Percentiles rank a stretch among this genome's conserved stretches.
Evolutionary conservation across 2,888 invertebrate genomes (phyloP).

Genomic region (Argyresthia goedartella): DNA sequence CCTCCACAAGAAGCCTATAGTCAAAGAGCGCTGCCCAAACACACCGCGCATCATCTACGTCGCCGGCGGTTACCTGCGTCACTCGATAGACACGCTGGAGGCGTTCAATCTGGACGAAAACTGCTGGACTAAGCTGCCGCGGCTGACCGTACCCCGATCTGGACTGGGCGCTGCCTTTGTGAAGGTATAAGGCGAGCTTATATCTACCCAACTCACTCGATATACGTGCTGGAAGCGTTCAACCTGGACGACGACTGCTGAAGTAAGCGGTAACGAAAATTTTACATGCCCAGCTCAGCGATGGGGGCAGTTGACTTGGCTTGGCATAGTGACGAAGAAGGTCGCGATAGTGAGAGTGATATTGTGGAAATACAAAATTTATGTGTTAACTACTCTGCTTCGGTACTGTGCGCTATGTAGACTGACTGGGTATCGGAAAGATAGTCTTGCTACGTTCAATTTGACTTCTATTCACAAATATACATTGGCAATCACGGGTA

Average conservation of each 20-base stretch:
- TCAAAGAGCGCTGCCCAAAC: conserved; percentile 88
- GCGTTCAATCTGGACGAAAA: conserved; percentile 90
- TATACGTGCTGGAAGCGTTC: conserved; percentile 90
- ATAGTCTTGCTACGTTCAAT: no score
- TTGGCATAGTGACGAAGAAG: no score
- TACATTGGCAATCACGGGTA: no score
- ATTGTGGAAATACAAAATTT: no score
- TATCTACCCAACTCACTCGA: conserved; percentile 82
- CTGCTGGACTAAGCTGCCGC: conserved; percentile 85
- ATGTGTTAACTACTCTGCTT: no score
- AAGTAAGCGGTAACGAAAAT: no score
- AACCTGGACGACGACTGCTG: conserved; percentile 89
- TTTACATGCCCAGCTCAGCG: no score
- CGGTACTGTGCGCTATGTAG: no score
- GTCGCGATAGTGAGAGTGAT: no score
- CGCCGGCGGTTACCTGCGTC: conserved; percentile 89
- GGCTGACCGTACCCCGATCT: conserved; percentile 88
- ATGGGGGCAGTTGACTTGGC: no score
- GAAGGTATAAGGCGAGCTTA: conserved; percentile 63
- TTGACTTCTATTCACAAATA: no score
- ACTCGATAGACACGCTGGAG: conserved; percentile 89
- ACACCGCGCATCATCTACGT: conserved; percentile 92
- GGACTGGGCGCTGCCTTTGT: conserved; percentile 89
- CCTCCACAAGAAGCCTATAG: conserved; percentile 86
- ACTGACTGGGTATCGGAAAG: no score